phyloP scores from a whole-genome alignment of 92 coral and sea anemone species.

The Metridium senile region DNA sequence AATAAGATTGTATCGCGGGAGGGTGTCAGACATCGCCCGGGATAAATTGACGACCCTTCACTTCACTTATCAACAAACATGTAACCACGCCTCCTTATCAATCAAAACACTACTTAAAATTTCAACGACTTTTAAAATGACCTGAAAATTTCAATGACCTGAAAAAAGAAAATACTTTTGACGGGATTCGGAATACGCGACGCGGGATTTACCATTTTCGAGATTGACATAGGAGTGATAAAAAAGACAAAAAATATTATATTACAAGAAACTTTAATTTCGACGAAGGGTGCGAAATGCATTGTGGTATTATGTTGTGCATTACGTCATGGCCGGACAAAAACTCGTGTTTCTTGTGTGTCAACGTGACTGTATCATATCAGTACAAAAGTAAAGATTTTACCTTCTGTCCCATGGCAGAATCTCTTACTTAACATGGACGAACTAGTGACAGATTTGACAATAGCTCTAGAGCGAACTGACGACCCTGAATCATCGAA shows the following conservation, averaged over 20 bases:
- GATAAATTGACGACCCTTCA: not conserved
- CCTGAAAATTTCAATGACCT: too few relatives aligned
- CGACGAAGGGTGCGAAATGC: not conserved
- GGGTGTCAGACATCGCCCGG: too few relatives aligned
- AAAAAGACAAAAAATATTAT: not conserved
- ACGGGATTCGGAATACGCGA: too few relatives aligned
- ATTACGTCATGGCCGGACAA: not conserved
- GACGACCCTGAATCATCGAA: slow-evolving; percentile 82
- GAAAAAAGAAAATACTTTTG: too few relatives aligned
- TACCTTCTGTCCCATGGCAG: too few relatives aligned
- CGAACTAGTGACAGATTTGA: slow-evolving; percentile 79
- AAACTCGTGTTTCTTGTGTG: not conserved
- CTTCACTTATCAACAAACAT: not conserved
- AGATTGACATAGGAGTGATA: too few relatives aligned
- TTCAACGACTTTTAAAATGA: too few relatives aligned
- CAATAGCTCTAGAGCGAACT: slow-evolving; percentile 71
- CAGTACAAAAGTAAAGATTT: too few relatives aligned
- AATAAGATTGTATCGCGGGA: too few relatives aligned
- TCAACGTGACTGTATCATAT: not conserved
- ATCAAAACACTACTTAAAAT: not conserved
- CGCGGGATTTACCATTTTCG: too few relatives aligned
- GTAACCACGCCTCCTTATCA: not conserved
- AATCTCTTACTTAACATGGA: slow-evolving; percentile 73
- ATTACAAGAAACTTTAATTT: too few relatives aligned
- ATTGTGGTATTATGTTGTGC: not conserved